Base-by-base conservation (phyloP, 2,797 vertebrate species). In the Echiichthys vipera region DNA sequence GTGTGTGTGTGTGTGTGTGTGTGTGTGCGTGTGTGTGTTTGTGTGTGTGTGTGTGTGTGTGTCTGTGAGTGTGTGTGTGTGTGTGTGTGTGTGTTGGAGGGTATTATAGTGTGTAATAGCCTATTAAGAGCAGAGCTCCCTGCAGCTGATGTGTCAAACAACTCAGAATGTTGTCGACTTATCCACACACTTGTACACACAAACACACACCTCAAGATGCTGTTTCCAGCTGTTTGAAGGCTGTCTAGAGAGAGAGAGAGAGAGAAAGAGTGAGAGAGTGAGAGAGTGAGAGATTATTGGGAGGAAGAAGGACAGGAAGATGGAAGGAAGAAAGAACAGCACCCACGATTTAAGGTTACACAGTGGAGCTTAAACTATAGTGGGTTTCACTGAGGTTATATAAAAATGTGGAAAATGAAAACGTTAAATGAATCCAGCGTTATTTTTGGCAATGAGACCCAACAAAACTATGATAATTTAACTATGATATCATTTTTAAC, bases 91-190 rank as follows among this genome's bases (percentile, higher is more conserved):
- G 59, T 77, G 71, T 81, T 58, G 76, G 59, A 56, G 79, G 64
- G 81, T 86, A 70, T 89, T 84, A 80, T 45, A 78, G 84, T 89
- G 87, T 88, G 86, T 91, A 93, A 93, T 88, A 90, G 90, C 84
- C 87, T 91, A 92, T 93, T 93, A 92, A 91, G 89, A 89, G 80
- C 85, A 83, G 73, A 84, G 80, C 84, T 85, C 83, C 89, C 71
- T 80, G 84, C 86, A 86, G 89, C 86, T 86, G 84, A 69, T 78
- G 88, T 90, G 89, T 93, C 90, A 90, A 88, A 92, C 84, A 81
- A 73, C 80, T 82, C 63, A 20, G 56, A 88, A 74, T 80, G 85
- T 74, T 88, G 85, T 83, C 51, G 34, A 62, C 71, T 53, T 45
- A 65, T 32, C 55, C 70, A 73, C 69, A 72, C 65, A 62, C 71